These are phyloP conservation scores for Zeugodacus cucurbitae DNA, from an alignment of 1,140 invertebrate species.

Conservation along the genomic window DNA sequence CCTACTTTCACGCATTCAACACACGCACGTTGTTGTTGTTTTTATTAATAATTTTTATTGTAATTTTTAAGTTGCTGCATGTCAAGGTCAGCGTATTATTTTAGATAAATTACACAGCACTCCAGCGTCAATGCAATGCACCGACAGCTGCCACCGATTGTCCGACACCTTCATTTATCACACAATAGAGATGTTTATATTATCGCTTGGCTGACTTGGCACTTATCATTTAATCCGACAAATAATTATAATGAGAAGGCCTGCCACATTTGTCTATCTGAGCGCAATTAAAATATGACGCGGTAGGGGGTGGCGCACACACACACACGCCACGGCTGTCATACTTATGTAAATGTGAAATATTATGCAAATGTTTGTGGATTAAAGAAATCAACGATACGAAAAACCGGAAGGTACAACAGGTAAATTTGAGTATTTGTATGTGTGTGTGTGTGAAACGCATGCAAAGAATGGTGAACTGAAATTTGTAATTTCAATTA, in stretches of 20 bases:
- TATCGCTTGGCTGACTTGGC: constrained; percentile 34
- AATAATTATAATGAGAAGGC: constrained; percentile 9
- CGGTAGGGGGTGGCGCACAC: neutral
- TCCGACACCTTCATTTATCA: constrained; percentile 27
- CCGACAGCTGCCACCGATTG: constrained; percentile 6
- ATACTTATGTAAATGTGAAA: neutral
- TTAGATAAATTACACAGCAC: neutral
- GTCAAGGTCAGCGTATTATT: neutral
- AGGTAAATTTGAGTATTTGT: neutral
- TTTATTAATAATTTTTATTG: neutral
- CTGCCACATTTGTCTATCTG: constrained; percentile 17
- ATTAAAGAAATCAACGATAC: neutral
- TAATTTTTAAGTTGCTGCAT: neutral
- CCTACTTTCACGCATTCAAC: neutral
- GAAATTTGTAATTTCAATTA: neutral
- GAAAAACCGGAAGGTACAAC: neutral
- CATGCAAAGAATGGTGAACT: neutral
- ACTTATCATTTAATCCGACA: constrained; percentile 24
- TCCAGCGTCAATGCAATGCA: neutral
- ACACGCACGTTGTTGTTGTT: neutral
- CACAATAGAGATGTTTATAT: constrained; percentile 12
- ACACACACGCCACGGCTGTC: neutral
- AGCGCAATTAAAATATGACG: constrained; percentile 27
- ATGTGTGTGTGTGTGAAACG: no score
- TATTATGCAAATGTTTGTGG: neutral